Evolutionary conservation across 2,113 vertebrate genomes (phyloP).

Genomic region (Platanista minor): DNA sequence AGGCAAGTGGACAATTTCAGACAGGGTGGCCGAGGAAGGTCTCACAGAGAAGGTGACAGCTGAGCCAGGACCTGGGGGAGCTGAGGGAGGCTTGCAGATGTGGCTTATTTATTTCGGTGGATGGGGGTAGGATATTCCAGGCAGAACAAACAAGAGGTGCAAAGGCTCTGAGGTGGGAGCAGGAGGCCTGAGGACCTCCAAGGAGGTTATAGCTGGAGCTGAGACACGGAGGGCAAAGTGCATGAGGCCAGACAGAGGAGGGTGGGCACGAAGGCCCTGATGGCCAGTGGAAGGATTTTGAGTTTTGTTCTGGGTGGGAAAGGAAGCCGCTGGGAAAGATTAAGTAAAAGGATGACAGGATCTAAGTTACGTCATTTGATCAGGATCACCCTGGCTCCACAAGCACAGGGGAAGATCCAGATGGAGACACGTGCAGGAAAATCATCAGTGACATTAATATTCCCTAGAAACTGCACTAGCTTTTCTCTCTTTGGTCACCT

Average conservation of each 20-base stretch:
- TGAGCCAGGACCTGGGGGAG: not conserved
- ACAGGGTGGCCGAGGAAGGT: not conserved
- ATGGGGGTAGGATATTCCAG: not conserved
- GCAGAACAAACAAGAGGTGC: not conserved
- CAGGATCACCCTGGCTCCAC: not conserved
- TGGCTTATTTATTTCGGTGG: not conserved
- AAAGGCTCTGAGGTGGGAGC: not conserved
- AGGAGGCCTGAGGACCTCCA: not conserved
- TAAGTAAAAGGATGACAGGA: not conserved
- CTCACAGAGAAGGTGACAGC: not conserved
- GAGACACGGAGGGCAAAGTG: not conserved
- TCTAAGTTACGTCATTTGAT: not conserved
- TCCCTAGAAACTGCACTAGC: not conserved
- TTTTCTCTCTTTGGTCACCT: not conserved
- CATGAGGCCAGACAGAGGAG: too few species aligned
- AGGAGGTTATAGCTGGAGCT: too few species aligned
- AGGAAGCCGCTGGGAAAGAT: not conserved
- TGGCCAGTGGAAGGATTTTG: accelerated
- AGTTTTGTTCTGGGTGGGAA: not conserved
- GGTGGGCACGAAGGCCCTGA: not conserved
- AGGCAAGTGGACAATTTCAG: not conserved
- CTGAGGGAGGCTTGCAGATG: not conserved
- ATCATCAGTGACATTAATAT: not conserved
- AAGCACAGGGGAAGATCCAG: not conserved
- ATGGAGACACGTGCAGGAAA: not conserved